Base-by-base conservation (phyloP, 2,113 vertebrate species). In the Reinhardtius hippoglossoides region DNA sequence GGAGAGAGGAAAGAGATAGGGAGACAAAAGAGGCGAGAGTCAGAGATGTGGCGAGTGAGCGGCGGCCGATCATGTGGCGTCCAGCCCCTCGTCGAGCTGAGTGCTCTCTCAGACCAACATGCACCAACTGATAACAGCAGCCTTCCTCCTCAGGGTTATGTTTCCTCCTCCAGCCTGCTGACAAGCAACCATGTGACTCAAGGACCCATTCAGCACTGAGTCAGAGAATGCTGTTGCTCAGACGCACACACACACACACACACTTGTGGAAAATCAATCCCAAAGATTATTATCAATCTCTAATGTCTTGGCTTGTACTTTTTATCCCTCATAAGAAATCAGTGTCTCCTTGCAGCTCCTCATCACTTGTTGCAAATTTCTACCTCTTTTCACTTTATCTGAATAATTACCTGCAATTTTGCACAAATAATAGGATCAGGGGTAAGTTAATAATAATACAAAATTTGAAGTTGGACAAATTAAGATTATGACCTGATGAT, bases 171-270 rank as follows among this genome's bases (percentile, higher is more conserved):
- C 67, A 86, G 83, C 87, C 90, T 80, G 88, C 90, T 93, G 92
- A 93, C 91, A 92, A 82, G 86, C 83, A 78, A 84, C 89, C 94
- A 95, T 95, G 94, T 95, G 94, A 95, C 93, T 87, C 67, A 78
- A 79, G 67, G 62, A 69, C 85, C 88, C 85, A 92, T 85, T 92
- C 89, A 91, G 85, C 72, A 86, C 74, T 92, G 91, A 93, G 86
- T 92, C 89, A 92, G 73, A 89, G 81, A 6, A 31, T 6, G 31
- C 31, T 7, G 68, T 83, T 76, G 74, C 54, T 58, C 64, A 74
- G 66, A 35, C 74, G 63, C 4, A 5, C 27, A 5, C 27, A 37
- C 35, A 35, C 31, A 9, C 35, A 37, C 35, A 1, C 35, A 37
- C 35, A 37, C 31, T 31, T 31, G 31, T 31, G 6, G 31, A 31